Conservation (phyloP, 2,113 vertebrate genomes). For the Sinocyclocheilus rhinocerous region DNA sequence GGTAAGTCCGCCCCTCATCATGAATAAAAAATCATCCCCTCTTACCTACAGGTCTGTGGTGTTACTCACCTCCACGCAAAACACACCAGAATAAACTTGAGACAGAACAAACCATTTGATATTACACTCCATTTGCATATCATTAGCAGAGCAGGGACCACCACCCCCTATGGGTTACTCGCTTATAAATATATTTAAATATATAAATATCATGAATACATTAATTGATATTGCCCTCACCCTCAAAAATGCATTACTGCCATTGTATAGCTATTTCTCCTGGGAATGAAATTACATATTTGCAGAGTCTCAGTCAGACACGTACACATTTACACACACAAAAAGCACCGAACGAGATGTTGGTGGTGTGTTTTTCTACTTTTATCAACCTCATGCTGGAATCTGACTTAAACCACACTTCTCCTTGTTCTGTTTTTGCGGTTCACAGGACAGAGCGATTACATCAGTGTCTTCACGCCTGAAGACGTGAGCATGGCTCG, state of each 20-base stretch:
- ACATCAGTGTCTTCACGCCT: slow-evolving; percentile 71
- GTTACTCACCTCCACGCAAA: slow-evolving; percentile 57
- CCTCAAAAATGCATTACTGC: slow-evolving; percentile 60
- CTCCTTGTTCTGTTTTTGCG: slow-evolving; percentile 65
- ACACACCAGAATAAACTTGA: slow-evolving; percentile 65
- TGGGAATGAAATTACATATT: slow-evolving; percentile 53
- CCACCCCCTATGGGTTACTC: slow-evolving; percentile 72
- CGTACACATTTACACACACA: slow-evolving; percentile 30
- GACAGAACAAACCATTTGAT: slow-evolving; percentile 70
- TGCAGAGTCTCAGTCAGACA: slow-evolving; percentile 52
- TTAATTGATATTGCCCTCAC: slow-evolving; percentile 70
- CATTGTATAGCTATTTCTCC: slow-evolving; percentile 56
- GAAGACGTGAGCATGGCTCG: slow-evolving; percentile 68
- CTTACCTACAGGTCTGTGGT: slow-evolving; percentile 41
- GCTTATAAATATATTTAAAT: slow-evolving; percentile 84
- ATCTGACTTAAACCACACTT: slow-evolving; percentile 22
- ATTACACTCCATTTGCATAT: slow-evolving; percentile 78
- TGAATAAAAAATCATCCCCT: slow-evolving; percentile 47
- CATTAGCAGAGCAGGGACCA: slow-evolving; percentile 72
- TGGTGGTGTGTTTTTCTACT: slow-evolving; percentile 3
- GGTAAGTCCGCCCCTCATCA: not conserved
- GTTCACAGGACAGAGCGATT: slow-evolving; percentile 74
- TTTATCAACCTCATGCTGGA: not conserved
- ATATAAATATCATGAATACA: slow-evolving; percentile 83
- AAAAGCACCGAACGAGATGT: slow-evolving; percentile 1